Evolutionary conservation across 2,797 vertebrate species (phyloP), one percentile per base, ranked within the genome.

Genomic region (Hapalemur alaotrensis): DNA sequence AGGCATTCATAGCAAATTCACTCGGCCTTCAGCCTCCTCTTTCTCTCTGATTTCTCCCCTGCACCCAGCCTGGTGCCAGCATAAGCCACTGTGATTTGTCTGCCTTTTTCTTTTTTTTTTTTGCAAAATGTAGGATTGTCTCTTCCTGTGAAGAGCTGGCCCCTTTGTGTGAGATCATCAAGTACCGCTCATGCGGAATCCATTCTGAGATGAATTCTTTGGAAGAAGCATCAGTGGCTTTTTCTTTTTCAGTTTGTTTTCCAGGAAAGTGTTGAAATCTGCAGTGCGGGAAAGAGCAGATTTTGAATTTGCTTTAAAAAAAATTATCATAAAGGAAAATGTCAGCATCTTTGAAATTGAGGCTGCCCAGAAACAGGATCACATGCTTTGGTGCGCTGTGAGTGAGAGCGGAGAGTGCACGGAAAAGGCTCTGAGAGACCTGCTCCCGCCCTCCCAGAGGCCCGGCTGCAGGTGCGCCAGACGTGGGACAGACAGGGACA

Each of bases 201-300:
- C 59, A 23, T 43, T 85, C 70, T 52, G 41, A 63, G 43, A 52
- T 38, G 30, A 90, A 54, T 70, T 86, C 41, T 80, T 69, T 80
- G 52, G 91, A 89, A 75, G 89, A 96, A 84, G 69, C 57, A 23
- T 32, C 32, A 76, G 72, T 23, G 35, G 25, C 80, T 67, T 94
- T 75, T 89, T 57, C 46, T 38, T 65, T 93, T 91, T 89, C 22
- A 20, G 81, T 63, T 59, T 12, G 0, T 91, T 91, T 96, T 94
- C 93, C 85, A 76, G 93, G 88, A 82, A 97, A 95, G 80, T 95
- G 95, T 93, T 92, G 95, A 96, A 97, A 91, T 97, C 95, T 95
- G 84, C 61, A 50, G n/a, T 0, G 52, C 18, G 23, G 25, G 14
- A 84, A 84, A 83, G 72, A 75, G 80, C 76, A 95, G 41, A 75